Conservation (phyloP, 30 jellyfish, hydroid and myxozoan genomes). For the Chironex yamaguchii region DNA sequence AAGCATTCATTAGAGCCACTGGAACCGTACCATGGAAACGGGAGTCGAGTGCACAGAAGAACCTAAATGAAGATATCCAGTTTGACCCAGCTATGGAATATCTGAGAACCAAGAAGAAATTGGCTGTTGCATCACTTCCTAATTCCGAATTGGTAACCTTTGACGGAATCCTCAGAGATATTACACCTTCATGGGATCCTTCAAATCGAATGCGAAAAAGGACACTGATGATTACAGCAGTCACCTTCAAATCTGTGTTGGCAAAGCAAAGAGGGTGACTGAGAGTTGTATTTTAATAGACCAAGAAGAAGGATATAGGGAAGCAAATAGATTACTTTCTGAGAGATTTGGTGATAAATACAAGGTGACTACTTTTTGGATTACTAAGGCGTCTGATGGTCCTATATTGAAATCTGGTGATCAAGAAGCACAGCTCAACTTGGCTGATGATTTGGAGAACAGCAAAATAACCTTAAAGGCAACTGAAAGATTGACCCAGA, state of each 20-base stretch:
- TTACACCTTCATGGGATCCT: slow-evolving; percentile 16
- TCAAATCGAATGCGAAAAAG: slow-evolving; percentile 47
- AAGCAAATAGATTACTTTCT: slow-evolving; percentile 45
- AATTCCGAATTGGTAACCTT: slow-evolving; percentile 34
- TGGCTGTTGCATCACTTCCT: slow-evolving; percentile 54
- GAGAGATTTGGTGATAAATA: slow-evolving; percentile 62
- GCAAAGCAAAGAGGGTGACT: slow-evolving; percentile 42
- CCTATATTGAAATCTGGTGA: slow-evolving; percentile 52
- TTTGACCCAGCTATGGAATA: slow-evolving; percentile 32
- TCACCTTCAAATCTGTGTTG: slow-evolving; percentile 52
- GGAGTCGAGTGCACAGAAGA: neutral
- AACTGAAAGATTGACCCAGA: slow-evolving; percentile 54
- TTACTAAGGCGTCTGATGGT: slow-evolving; percentile 42
- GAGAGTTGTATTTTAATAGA: slow-evolving; percentile 30
- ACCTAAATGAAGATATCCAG: neutral
- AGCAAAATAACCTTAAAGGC: slow-evolving; percentile 63
- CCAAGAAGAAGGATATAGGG: slow-evolving; percentile 46
- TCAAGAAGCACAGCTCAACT: slow-evolving; percentile 52
- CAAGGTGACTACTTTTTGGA: slow-evolving; percentile 63
- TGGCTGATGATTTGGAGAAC: slow-evolving; percentile 67
- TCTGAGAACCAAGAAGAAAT: slow-evolving; percentile 36
- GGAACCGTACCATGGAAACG: slow-evolving; percentile 1
- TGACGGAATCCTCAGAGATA: slow-evolving; percentile 57
- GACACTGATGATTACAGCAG: slow-evolving; percentile 56
- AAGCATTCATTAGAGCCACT: slow-evolving; percentile 21